phyloP scores from a whole-genome alignment of 2,888 invertebrate species.

The Ellobium chinense region DNA sequence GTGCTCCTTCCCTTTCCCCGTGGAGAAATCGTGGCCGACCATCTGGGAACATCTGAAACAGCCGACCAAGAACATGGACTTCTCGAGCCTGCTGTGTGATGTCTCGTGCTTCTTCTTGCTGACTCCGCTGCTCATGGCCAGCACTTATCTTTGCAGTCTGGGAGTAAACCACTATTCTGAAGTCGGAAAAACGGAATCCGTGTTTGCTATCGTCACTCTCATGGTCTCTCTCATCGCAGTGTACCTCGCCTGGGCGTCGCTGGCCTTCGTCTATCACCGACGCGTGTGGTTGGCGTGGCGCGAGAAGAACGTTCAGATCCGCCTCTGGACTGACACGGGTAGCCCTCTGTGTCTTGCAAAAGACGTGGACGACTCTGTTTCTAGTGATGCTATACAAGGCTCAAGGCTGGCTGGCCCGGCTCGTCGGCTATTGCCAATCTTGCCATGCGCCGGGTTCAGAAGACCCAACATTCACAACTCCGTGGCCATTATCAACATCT shows the following conservation, averaged over 20 bases:
- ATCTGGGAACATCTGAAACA: slow-evolving; percentile 82
- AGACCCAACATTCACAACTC: no score
- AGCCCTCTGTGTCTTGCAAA: no score
- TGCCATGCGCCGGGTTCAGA: no score
- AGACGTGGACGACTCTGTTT: no score
- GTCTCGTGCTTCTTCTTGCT: slow-evolving; percentile 82
- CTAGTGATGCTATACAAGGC: no score
- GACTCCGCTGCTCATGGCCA: slow-evolving; percentile 82
- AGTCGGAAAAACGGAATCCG: slow-evolving; percentile 57
- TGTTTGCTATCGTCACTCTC: slow-evolving; percentile 66
- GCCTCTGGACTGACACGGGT: not conserved
- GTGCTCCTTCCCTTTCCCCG: slow-evolving; percentile 85
- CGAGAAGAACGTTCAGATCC: slow-evolving; percentile 19
- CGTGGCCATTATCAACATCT: no score
- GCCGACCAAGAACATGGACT: slow-evolving; percentile 78
- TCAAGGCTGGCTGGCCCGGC: no score
- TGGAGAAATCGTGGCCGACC: slow-evolving; percentile 82
- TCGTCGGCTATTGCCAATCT: no score
- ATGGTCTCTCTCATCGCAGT: slow-evolving; percentile 64
- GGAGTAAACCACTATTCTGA: slow-evolving; percentile 76
- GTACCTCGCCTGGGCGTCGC: slow-evolving; percentile 65
- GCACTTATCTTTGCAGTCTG: slow-evolving; percentile 80
- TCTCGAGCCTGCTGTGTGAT: slow-evolving; percentile 81
- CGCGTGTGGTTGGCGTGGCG: slow-evolving; percentile 27
- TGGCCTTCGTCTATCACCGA: slow-evolving; percentile 27